Evolutionary conservation across 2,113 vertebrate genomes (phyloP), one percentile per base, ranked within the genome.

Genomic region (Cynocephalus volans): DNA sequence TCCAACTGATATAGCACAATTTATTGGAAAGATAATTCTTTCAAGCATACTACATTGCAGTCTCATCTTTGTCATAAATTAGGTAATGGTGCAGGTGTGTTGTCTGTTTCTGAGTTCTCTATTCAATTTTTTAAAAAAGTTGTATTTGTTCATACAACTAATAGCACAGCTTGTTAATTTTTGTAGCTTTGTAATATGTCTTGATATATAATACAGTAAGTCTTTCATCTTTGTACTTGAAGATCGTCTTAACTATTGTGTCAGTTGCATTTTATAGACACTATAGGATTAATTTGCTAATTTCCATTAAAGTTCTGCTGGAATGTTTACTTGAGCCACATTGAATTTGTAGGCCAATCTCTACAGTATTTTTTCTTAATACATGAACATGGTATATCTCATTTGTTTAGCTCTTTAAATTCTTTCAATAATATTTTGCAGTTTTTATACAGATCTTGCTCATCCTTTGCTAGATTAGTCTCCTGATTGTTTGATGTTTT

Each of bases 1-100:
- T 69, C 26, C 17, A 50, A 13, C 4, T 26, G 48, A 15, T 13
- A 58, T 1, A 56, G 62, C 33, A 14, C 33, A 41, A 23, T 54
- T 77, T 41, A 62, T 76, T 67, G 17, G 41, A 23, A 70, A 77
- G 24, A 65, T n/a, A 14, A 11, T 67, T 81, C 23, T 64, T 58
- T 33, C 23, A 58, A 85, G 18, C 3, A 26, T 0, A 6, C 23
- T 41, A 1, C 36, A 18, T 5, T 56, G 19, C 31, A n/a, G 0
- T 45, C 6, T 41, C 19, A n/a, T 21, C 56, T 64, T 92, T 65
- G 36, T 89, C 41, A 17, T n/a, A 52, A 77, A 28, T 62, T 13
- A 50, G 4, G 18, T 50, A 31, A 89, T 11, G 1, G 15, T 28
- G 9, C 48, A 4, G 17, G 5, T 64, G 36, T 64, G 41, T 73